Conservation (phyloP, 2,888 invertebrate genomes). For the Plusia festucae region DNA sequence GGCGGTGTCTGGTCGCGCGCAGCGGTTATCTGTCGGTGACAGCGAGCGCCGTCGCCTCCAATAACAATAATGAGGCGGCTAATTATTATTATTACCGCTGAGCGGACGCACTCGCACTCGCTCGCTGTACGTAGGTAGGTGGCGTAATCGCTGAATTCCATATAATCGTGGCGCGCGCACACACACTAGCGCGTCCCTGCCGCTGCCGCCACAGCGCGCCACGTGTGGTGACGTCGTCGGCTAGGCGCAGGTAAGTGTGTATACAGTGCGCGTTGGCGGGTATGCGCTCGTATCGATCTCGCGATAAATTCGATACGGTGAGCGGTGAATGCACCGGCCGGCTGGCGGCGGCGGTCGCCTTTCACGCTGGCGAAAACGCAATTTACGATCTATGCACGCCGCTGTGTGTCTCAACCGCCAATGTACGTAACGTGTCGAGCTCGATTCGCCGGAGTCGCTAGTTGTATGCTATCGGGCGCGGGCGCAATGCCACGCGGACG, state of each 20-base stretch:
- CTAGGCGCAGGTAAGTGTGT: slow-evolving; percentile 72
- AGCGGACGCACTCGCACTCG: slow-evolving; percentile 70
- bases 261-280: slow-evolving; percentile 68
- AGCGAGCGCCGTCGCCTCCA: slow-evolving; percentile 71
- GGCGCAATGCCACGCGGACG: slow-evolving; percentile 75
- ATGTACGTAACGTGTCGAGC: slow-evolving; percentile 60
- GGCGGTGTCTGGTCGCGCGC: slow-evolving; percentile 67
- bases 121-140: slow-evolving; percentile 72
- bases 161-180: slow-evolving; percentile 75
- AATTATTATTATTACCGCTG: slow-evolving; percentile 83
- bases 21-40: slow-evolving; percentile 78
- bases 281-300: slow-evolving; percentile 80
- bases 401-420: slow-evolving; percentile 58
- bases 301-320: slow-evolving; percentile 85
- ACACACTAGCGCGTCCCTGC: slow-evolving; percentile 63
- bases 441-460: slow-evolving; percentile 49
- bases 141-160: slow-evolving; percentile 85
- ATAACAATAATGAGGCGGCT: slow-evolving; percentile 80
- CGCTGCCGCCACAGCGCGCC: slow-evolving; percentile 60
- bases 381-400: slow-evolving; percentile 74
- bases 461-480: slow-evolving; percentile 62
- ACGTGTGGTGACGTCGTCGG: slow-evolving; percentile 81
- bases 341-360: slow-evolving; percentile 75
- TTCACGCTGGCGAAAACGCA: slow-evolving; percentile 81
- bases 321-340: slow-evolving; percentile 84